A percentile compares a stretch with the other conserved stretches of the same genome.
phyloP scores from a whole-genome alignment of 2,797 vertebrate genomes.

The Enteromius fasciolatus region DNA sequence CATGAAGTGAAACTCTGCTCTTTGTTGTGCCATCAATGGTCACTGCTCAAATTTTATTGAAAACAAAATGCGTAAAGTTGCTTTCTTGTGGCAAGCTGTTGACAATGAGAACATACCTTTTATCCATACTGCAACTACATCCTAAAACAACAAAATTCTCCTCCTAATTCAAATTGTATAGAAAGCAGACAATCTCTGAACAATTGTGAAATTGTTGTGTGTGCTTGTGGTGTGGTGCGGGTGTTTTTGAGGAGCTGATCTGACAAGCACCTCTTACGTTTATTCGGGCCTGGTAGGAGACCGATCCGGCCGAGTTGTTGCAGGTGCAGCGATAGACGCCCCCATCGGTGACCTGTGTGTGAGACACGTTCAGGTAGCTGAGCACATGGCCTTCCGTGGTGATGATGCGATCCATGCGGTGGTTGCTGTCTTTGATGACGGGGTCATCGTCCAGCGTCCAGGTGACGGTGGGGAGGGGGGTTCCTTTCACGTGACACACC shows the following conservation, averaged over 20 bases:
- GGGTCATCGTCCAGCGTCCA: conserved; percentile 98
- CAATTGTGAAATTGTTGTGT: conserved; percentile 64
- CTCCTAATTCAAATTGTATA: not conserved
- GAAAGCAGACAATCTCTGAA: conserved; percentile 39
- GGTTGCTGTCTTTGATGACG: conserved; percentile 91
- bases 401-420: conserved; percentile 93
- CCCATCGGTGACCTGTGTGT: conserved; percentile 94
- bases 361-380: conserved; percentile 97
- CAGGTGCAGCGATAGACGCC: conserved; percentile 97
- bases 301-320: conserved; percentile 97
- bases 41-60: not conserved
- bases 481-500: conserved; percentile 96
- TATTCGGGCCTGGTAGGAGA: conserved; percentile 99
- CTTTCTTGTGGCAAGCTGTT: not conserved
- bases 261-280: conserved; percentile 99
- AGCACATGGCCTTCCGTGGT: conserved; percentile 92
- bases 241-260: conserved; percentile 91
- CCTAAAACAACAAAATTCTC: not conserved
- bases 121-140: not conserved
- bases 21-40: not conserved
- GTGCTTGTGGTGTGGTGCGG: conserved; percentile 60
- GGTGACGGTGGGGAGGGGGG: conserved; percentile 89
- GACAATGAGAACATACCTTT: not conserved
- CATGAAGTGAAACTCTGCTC: not conserved
- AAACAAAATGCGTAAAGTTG: not conserved